A percentile compares a stretch with the other conserved stretches of the same genome.
These are phyloP conservation scores for Lophius americanus DNA, from an alignment of 2,797 vertebrate species.

Conservation along the genomic window DNA sequence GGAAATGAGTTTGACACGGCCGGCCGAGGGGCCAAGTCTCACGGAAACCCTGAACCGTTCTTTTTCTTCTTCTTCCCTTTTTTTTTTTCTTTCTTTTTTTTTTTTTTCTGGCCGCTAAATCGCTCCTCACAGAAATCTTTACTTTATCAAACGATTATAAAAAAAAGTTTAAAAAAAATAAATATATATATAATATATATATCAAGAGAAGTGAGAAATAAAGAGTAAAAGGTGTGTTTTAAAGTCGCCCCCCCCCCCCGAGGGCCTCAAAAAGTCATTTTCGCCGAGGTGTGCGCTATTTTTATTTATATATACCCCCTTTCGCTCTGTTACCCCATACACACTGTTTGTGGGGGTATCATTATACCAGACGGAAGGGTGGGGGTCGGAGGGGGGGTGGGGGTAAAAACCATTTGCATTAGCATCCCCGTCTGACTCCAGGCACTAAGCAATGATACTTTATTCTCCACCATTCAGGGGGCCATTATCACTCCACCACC, in stretches of 20 bases:
- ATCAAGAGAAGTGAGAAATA: slow-evolving; percentile 75
- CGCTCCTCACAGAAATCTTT: slow-evolving; percentile 76
- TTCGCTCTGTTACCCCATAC: slow-evolving; percentile 84
- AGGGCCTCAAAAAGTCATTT: slow-evolving; percentile 89
- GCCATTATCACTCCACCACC: slow-evolving; percentile 92
- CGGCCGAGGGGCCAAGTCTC: slow-evolving; percentile 71
- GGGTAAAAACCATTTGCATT: slow-evolving; percentile 84
- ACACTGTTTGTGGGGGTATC: slow-evolving; percentile 86
- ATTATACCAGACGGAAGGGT: slow-evolving; percentile 85
- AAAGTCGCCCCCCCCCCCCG: slow-evolving; percentile 68
- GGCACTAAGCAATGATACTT: slow-evolving; percentile 92
- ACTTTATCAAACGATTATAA: slow-evolving; percentile 81
- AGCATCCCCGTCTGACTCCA: slow-evolving; percentile 91
- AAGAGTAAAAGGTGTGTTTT: slow-evolving; percentile 79
- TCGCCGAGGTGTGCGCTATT: slow-evolving; percentile 83
- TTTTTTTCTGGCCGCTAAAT: slow-evolving; percentile 58
- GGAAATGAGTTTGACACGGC: slow-evolving; percentile 84
- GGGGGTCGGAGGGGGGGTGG: slow-evolving; percentile 48
- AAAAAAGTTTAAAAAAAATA: slow-evolving; percentile 62
- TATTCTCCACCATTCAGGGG: slow-evolving; percentile 92
- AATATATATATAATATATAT: slow-evolving; percentile 19
- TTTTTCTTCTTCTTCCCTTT: slow-evolving; percentile 36
- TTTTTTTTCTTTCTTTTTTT: slow-evolving; percentile 15
- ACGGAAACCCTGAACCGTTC: slow-evolving; percentile 63
- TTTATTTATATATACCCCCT: slow-evolving; percentile 84